Conservation (phyloP, 2,797 vertebrate species). For the Catamblyrhynchus diadema region DNA sequence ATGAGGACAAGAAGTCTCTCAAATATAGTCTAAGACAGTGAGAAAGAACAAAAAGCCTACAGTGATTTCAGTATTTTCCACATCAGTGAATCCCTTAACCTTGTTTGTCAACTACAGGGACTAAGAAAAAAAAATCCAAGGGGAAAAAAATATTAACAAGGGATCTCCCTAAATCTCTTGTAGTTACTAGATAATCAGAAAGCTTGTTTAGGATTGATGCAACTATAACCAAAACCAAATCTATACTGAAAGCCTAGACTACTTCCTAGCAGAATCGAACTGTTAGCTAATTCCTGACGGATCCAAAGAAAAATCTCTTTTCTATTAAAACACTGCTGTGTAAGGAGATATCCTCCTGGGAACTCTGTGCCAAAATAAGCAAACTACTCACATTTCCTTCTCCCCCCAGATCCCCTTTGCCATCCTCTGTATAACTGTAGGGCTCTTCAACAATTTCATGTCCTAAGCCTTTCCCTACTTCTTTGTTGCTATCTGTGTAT, state of each 20-base stretch:
- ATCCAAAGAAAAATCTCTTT: background rate
- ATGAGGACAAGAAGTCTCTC: conserved; percentile 14
- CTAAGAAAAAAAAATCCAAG: background rate
- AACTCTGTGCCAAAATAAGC: background rate
- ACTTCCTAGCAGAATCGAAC: background rate
- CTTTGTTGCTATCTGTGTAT: background rate
- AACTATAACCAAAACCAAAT: conserved; percentile 16
- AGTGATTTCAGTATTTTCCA: conserved; percentile 45
- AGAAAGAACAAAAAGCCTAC: conserved; percentile 19
- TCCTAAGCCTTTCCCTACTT: background rate
- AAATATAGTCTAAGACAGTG: background rate
- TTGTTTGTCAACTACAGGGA: conserved; percentile 23
- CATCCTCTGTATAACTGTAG: background rate
- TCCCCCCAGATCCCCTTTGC: background rate
- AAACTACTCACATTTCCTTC: background rate
- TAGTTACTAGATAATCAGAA: background rate
- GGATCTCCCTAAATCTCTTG: background rate
- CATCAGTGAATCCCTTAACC: conserved; percentile 6
- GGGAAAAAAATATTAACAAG: background rate
- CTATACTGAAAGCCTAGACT: background rate
- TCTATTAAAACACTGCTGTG: background rate
- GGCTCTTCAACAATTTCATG: background rate
- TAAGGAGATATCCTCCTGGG: background rate
- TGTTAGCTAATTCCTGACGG: background rate
- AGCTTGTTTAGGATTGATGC: background rate